A percentile compares a stretch with the other conserved stretches of the same genome.
These are phyloP conservation scores for Pilophorus perplexus DNA, from an alignment of 2,888 invertebrate species.

Conservation along the genomic window DNA sequence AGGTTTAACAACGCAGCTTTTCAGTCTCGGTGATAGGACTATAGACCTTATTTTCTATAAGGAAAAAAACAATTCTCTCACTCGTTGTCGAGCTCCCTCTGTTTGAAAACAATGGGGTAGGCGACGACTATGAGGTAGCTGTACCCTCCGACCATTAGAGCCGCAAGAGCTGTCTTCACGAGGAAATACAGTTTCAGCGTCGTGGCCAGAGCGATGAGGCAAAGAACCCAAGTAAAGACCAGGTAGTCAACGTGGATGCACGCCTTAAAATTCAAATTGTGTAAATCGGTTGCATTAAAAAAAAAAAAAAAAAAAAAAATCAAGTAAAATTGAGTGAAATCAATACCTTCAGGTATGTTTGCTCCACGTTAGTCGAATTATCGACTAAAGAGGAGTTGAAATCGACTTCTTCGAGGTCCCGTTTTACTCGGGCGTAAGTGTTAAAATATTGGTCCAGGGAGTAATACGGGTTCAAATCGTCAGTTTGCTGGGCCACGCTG, in stretches of 20 bases:
- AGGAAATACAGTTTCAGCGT: slow-evolving; percentile 87
- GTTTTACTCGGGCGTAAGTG: slow-evolving; percentile 35
- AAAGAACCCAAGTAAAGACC: slow-evolving; percentile 90
- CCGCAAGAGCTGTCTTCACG: slow-evolving; percentile 76
- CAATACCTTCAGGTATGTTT: too few species aligned
- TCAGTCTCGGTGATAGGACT: too few species aligned
- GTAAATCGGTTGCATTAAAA: too few species aligned
- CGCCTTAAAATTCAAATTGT: too few species aligned
- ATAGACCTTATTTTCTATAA: too few species aligned
- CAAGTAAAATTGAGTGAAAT: too few species aligned
- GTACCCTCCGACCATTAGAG: slow-evolving; percentile 73
- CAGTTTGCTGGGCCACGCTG: slow-evolving; percentile 5
- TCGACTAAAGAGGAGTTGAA: too few species aligned
- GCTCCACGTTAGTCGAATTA: too few species aligned
- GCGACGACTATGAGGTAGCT: slow-evolving; percentile 65
- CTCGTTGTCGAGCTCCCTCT: slow-evolving; percentile 45
- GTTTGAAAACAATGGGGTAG: slow-evolving; percentile 58
- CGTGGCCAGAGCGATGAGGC: slow-evolving; percentile 85
- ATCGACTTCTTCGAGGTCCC: slow-evolving; percentile 4
- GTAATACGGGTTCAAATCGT: slow-evolving; percentile 18
- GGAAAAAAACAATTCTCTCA: too few species aligned
- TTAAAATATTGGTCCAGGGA: slow-evolving; percentile 33
- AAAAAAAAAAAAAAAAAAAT: too few species aligned
- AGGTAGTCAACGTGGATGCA: slow-evolving; percentile 80
- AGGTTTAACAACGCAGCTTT: too few species aligned